These are phyloP conservation scores for Nasonia longicornis DNA, from an alignment of 1,140 invertebrate genomes.

Conservation along the genomic window DNA sequence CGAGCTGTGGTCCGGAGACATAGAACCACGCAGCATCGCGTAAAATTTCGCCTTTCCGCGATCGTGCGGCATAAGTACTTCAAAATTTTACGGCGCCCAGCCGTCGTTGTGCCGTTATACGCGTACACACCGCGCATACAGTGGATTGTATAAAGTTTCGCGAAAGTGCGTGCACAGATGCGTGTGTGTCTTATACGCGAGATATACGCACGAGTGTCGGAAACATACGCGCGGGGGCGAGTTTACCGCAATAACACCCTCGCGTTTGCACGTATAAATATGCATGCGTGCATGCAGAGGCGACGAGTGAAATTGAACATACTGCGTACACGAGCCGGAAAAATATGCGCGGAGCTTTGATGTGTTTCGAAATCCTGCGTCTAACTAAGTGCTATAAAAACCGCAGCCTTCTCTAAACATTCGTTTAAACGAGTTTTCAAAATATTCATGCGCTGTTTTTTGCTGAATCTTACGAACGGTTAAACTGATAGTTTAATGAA, in stretches of 20 bases:
- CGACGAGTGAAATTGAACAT: neutral
- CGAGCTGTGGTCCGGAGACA: no score
- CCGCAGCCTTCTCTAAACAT: neutral
- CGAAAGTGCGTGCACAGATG: neutral
- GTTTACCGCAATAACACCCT: neutral
- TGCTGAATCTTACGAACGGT: no score
- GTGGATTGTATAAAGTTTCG: neutral
- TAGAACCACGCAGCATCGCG: neutral
- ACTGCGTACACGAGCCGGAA: neutral
- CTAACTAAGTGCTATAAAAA: neutral
- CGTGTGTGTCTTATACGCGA: neutral
- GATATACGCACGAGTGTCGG: neutral
- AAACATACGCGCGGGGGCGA: neutral
- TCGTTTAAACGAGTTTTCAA: no score
- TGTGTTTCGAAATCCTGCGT: neutral
- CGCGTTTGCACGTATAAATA: neutral
- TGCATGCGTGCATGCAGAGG: neutral
- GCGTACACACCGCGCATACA: neutral
- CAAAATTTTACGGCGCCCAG: no score
- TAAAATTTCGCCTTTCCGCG: neutral
- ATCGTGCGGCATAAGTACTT: no score
- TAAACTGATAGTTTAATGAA: no score
- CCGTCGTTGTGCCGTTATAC: no score
- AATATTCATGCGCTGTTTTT: no score
- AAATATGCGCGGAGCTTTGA: neutral